Conservation (phyloP, 2,888 invertebrate genomes). For the Onthophagus sagittarius region DNA sequence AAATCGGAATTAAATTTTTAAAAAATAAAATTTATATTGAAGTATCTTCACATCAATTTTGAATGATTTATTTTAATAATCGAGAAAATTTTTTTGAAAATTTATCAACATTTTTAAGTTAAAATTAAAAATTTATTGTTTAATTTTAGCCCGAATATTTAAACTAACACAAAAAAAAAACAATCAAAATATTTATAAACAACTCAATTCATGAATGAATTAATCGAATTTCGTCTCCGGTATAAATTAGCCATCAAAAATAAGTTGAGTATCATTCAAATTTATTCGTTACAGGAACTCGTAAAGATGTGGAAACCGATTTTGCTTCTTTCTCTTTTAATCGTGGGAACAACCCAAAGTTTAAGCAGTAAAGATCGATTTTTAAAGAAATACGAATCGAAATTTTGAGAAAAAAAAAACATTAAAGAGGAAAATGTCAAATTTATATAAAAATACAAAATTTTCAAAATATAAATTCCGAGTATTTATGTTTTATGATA, state of each 20-base stretch:
- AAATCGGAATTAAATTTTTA: too few relatives aligned
- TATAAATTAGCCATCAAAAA: neutral
- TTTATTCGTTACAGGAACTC: neutral
- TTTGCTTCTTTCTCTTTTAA: conserved; percentile 1
- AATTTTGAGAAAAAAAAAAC: too few relatives aligned
- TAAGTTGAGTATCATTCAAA: neutral
- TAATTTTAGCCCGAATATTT: neutral
- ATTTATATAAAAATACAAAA: too few relatives aligned
- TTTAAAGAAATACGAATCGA: conserved; percentile 68
- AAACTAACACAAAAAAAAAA: neutral
- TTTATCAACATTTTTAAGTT: too few relatives aligned
- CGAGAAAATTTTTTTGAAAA: too few relatives aligned
- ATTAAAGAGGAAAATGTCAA: too few relatives aligned
- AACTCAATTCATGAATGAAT: neutral
- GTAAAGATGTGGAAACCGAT: conserved; percentile 19
- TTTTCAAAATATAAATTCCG: too few relatives aligned
- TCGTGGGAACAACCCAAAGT: conserved; percentile 38
- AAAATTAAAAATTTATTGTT: neutral
- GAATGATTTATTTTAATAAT: too few relatives aligned
- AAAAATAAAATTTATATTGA: too few relatives aligned
- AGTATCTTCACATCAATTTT: too few relatives aligned
- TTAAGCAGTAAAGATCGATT: conserved; percentile 62
- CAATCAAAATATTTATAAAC: neutral
- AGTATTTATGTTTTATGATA: too few relatives aligned
- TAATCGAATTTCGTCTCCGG: neutral